Base-by-base conservation (phyloP, 2,797 vertebrate genomes). In the Botia almorhae region DNA sequence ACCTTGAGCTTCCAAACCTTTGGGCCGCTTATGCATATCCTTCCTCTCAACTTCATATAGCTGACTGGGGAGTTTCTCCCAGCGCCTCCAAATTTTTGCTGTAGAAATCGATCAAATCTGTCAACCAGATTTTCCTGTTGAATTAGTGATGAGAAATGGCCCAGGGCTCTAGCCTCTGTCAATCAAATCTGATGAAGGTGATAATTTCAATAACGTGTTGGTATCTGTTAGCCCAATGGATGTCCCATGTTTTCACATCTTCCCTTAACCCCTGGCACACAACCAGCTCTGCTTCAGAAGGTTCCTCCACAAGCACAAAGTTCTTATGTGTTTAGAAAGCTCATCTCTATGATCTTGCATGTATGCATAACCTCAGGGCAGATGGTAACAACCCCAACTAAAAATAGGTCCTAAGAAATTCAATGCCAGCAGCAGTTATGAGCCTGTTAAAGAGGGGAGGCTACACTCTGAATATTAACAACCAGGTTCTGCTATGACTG, bases 331-430 rank as follows among this genome's bases (percentile, higher is more conserved):
- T 63, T 83, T 82, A 74, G 76, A 82, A 76, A 80, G 43, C 70
- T 65, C 56, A 60, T 81, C 50, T 4, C 75, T 65, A 64, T 80
- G 72, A 83, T 84, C 76, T 74, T 65, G 74, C 51, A 85, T 74
- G 80, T 82, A 64, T 71, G 79, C 80, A 77, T 50, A 56, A 60
- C 53, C 48, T 33, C 67, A 39, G 21, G 23, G 56, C 60, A 76
- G 71, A 67, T 53, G 26, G 50, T 36, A 29, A 36, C 51, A 69
- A 74, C 17, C 64, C 78, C n/a, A 83, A 39, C 77, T 78, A 69
- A 84, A 83, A 77, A 84, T 77, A 71, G 73, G 17, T 78, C 81
- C 78, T 83, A 63, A 69, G 26, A 68, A 61, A 55, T 75, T 81
- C 68, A 83, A 33, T 73, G 70, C 81, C 73, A 60, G 55, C 77